These are phyloP conservation scores for Myopa tessellatipennis DNA, from an alignment of 2,888 invertebrate genomes.

Conservation along the genomic window DNA sequence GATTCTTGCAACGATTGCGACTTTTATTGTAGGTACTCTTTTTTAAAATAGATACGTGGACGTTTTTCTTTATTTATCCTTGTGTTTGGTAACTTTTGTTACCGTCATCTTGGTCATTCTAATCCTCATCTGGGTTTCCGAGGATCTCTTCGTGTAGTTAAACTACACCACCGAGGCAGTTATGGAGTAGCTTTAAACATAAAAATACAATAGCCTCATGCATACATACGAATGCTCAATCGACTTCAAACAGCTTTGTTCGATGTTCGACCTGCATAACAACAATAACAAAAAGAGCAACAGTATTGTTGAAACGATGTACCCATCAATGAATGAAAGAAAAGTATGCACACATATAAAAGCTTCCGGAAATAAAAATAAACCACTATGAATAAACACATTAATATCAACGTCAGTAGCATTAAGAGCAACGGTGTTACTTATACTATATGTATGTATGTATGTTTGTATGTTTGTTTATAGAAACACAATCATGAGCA, in stretches of 20 bases:
- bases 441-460: too few species aligned
- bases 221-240: slow-evolving; percentile 9
- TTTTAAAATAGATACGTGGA: too few species aligned
- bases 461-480: too few species aligned
- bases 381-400: too few species aligned
- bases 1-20: too few species aligned
- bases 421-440: too few species aligned
- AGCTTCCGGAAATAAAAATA: too few species aligned
- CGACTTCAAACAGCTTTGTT: background rate
- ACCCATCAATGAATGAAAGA: background rate
- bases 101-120: background rate
- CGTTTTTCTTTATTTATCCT: too few species aligned
- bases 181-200: background rate
- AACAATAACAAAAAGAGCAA: background rate
- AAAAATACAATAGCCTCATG: background rate
- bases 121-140: background rate
- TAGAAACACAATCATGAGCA: too few species aligned
- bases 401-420: too few species aligned
- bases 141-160: background rate
- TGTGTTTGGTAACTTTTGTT: background rate
- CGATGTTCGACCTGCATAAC: background rate
- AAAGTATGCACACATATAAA: too few species aligned
- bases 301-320: background rate
- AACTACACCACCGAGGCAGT: background rate
- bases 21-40: background rate